phyloP scores from a whole-genome alignment of 2,888 invertebrate genomes.

The Dryococelus australis region DNA sequence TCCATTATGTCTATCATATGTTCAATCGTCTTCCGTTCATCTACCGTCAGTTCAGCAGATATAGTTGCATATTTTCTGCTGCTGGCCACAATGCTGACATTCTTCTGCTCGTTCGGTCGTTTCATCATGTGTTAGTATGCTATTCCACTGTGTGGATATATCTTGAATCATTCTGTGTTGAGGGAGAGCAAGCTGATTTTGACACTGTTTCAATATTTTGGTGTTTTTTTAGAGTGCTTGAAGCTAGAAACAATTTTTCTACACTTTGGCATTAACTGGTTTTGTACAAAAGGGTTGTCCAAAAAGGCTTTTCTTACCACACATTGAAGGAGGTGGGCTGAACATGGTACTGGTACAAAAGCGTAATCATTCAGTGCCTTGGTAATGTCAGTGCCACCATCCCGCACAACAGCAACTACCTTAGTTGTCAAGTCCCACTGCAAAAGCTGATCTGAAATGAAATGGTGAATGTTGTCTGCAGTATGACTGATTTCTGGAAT shows the following conservation, averaged over 20 bases:
- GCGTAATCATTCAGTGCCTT: background rate
- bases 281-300: background rate
- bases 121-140: background rate
- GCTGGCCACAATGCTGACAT: background rate
- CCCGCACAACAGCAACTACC: background rate
- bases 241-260: too few species aligned
- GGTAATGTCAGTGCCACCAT: background rate
- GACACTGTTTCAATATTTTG: background rate
- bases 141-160: too few species aligned
- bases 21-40: background rate
- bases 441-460: background rate
- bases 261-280: background rate
- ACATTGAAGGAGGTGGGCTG: too few species aligned
- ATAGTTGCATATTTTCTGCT: background rate
- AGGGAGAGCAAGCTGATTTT: background rate
- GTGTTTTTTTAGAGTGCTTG: background rate
- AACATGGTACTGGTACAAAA: too few species aligned
- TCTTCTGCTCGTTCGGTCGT: background rate
- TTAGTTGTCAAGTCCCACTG: background rate
- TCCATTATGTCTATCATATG: background rate
- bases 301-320: background rate
- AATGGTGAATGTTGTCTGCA: background rate
- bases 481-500: background rate
- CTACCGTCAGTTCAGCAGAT: background rate
- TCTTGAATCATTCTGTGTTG: too few species aligned